Evolutionary conservation across 92 coral and sea anemone genomes (phyloP), one percentile per base, ranked within the genome.

Genomic region (Siderastrea siderea): DNA sequence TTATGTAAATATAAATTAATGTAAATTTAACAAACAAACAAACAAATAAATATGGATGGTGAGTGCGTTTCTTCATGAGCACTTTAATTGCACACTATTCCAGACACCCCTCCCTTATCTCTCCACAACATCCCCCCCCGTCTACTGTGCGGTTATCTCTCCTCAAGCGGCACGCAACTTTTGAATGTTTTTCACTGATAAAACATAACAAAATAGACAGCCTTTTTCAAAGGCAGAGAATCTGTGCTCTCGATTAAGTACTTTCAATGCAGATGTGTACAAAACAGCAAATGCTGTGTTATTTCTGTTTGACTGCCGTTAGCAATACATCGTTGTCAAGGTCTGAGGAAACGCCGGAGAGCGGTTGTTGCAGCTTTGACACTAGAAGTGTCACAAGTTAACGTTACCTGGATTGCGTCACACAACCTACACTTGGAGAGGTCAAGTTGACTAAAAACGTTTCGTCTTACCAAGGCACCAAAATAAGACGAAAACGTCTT

Each of bases 141-240:
- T 13, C 43, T 4, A 45, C 3, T 2, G 8, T 1, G 1, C 9
- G 14, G 26, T 47, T 55, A 4, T 76, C 80, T 44, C 49, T 14
- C 68, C 49, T 26, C 47, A n/a, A 10, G 38, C 3, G 14, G 5
- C 1, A 9, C 6, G 8, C 4, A 14, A 19, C 3, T 8, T 26
- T 44, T 38, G 71, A 6, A 67, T 76, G 67, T 14, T 44, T 58
- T 57, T 76, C 6, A 7, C 67, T 57, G 80, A 76, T 76, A 75
- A 75, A 55, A 67, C 15, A 13, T 71, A 16, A 49, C 7, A 16
- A 12, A 54, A 38, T 43, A 7, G 45, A 15, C 59, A 52, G 15
- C 7, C 6, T 52, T 26, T 55, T 16, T 74, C 53, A 14, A 7
- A 58, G 38, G 53, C 15, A 54, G 47, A 58, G 5, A 76, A 47